Percentiles rank a stretch among this genome's conserved stretches.
Evolutionary conservation across 2,888 invertebrate genomes (phyloP).

Genomic region (Mesoligia furuncula): DNA sequence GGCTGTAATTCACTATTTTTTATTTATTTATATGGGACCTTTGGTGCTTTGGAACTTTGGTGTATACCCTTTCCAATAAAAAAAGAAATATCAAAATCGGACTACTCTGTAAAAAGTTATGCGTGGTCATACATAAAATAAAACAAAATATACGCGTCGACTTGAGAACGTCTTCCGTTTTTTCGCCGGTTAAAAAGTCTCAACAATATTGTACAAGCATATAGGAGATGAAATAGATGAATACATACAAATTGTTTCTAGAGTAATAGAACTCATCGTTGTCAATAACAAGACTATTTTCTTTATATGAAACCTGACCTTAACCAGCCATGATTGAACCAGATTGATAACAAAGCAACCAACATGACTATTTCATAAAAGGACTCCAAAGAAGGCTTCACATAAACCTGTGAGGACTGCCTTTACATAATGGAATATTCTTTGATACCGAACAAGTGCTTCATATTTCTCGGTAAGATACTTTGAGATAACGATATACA

Average conservation of each 20-base stretch:
- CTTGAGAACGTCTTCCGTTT: no score
- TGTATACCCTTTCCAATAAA: no score
- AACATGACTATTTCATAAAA: conserved; percentile 27
- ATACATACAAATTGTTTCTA: background rate
- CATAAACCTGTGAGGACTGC: conserved; percentile 29
- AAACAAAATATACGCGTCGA: no score
- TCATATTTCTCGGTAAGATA: conserved; percentile 38
- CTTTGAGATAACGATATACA: conserved; percentile 51
- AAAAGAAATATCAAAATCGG: no score
- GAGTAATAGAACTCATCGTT: background rate
- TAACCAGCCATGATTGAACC: background rate
- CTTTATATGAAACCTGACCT: background rate
- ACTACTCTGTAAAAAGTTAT: no score
- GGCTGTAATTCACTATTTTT: no score
- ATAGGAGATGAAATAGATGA: background rate
- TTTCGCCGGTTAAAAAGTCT: no score
- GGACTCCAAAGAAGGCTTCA: conserved; percentile 28
- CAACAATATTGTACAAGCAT: background rate
- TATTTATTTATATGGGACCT: no score
- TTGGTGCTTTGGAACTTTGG: no score
- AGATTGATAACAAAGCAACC: conserved; percentile 11
- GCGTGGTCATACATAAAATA: no score
- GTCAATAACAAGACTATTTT: background rate
- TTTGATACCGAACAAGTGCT: conserved; percentile 31
- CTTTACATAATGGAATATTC: conserved; percentile 51